Evolutionary conservation across 2,797 vertebrate species (phyloP).

Genomic region (Lindbergichthys nudifrons): DNA sequence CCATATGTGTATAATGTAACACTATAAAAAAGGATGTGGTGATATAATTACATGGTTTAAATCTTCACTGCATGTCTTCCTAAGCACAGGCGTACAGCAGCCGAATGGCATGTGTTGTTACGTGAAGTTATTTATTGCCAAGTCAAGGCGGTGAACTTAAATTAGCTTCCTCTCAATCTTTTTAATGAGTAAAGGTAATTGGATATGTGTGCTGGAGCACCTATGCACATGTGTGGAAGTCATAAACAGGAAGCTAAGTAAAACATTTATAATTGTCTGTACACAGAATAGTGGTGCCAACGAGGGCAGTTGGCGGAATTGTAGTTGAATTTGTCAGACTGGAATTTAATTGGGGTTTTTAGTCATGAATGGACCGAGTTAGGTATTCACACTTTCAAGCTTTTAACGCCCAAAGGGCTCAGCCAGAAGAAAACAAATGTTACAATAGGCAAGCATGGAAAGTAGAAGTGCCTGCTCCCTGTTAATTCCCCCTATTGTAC

Average conservation of each 20-base stretch:
- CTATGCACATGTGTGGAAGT: constrained; percentile 27
- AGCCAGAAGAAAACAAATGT: constrained; percentile 2
- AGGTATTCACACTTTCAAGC: constrained; percentile 26
- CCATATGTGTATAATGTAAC: constrained; percentile 32
- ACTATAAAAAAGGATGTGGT: constrained; percentile 1
- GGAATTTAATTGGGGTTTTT: constrained; percentile 22
- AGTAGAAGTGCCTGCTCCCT: constrained; percentile 33
- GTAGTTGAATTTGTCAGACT: constrained; percentile 13
- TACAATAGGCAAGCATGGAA: constrained; percentile 41
- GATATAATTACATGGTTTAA: constrained; percentile 35
- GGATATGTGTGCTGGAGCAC: constrained; percentile 46
- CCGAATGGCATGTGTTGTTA: constrained; percentile 35
- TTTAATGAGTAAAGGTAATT: constrained; percentile 62
- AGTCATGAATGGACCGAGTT: constrained; percentile 11
- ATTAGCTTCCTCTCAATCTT: constrained; percentile 47
- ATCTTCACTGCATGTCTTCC: constrained; percentile 18
- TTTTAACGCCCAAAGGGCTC: constrained; percentile 27
- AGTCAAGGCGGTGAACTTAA: constrained; percentile 51
- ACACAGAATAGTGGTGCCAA: constrained; percentile 12
- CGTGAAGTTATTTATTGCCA: constrained; percentile 34
- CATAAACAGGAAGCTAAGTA: constrained; percentile 20
- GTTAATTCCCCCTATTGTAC: constrained; percentile 52
- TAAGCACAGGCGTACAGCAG: not conserved
- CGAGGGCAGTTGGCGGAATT: constrained; percentile 14
- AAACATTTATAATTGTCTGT: not conserved